Conservation (phyloP, 2,797 vertebrate genomes). For the Macropodus opercularis region DNA sequence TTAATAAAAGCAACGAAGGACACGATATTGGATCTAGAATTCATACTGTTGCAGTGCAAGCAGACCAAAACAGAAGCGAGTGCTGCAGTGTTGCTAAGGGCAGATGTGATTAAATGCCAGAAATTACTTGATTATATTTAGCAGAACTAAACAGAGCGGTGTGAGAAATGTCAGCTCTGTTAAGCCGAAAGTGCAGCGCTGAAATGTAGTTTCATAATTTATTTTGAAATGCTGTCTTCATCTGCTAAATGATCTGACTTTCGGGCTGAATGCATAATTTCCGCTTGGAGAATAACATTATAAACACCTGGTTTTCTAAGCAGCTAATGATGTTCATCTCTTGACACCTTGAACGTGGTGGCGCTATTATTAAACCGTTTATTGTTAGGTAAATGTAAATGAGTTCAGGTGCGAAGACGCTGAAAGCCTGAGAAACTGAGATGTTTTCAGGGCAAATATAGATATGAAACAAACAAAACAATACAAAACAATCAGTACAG, state of each 20-base stretch:
- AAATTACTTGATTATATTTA: conserved; percentile 6
- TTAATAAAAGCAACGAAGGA: not conserved
- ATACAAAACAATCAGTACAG: too few species aligned
- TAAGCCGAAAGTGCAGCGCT: not conserved
- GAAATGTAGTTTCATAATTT: not conserved
- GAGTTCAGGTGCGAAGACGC: not conserved
- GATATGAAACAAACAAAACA: too few species aligned
- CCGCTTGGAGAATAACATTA: not conserved
- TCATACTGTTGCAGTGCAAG: conserved; percentile 3
- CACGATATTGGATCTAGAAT: not conserved
- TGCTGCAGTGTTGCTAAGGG: conserved; percentile 4
- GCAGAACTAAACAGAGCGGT: not conserved
- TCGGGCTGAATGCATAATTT: not conserved
- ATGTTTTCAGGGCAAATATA: conserved; percentile 1
- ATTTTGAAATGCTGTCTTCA: not conserved
- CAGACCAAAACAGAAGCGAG: not conserved
- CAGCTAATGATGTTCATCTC: not conserved
- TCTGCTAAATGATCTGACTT: not conserved
- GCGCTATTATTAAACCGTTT: not conserved
- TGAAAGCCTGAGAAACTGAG: not conserved
- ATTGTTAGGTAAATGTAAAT: not conserved
- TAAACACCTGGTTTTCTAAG: not conserved
- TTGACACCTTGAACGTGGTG: not conserved
- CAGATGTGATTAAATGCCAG: conserved; percentile 39
- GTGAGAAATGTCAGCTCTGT: not conserved